phyloP scores from a whole-genome alignment of 2,113 vertebrate genomes.

The Caracal caracal region DNA sequence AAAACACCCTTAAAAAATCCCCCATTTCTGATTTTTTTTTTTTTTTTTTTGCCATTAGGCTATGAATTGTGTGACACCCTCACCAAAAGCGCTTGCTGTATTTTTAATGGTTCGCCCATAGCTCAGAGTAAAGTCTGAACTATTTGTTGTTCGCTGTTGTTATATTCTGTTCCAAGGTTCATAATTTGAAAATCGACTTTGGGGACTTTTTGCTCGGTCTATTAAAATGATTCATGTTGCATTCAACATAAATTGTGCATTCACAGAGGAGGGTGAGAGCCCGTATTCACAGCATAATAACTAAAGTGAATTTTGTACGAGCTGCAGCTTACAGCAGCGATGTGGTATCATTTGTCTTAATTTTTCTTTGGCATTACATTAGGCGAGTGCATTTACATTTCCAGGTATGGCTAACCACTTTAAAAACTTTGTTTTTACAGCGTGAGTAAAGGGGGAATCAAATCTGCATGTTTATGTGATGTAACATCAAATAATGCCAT shows the following conservation, averaged over 20 bases:
- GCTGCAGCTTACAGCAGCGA: slow-evolving; percentile 89
- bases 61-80: not conserved
- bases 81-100: slow-evolving; percentile 75
- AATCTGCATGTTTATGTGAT: slow-evolving; percentile 96
- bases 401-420: slow-evolving; percentile 89
- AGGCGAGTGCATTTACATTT: slow-evolving; percentile 89
- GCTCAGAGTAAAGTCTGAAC: slow-evolving; percentile 90
- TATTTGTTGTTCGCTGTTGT: slow-evolving; percentile 88
- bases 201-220: slow-evolving; percentile 93
- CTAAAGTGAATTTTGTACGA: slow-evolving; percentile 91
- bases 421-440: slow-evolving; percentile 90
- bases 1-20: not conserved
- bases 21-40: not conserved
- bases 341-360: slow-evolving; percentile 92
- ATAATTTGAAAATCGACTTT: slow-evolving; percentile 94
- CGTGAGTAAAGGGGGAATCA: slow-evolving; percentile 90
- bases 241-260: slow-evolving; percentile 97
- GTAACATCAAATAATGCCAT: slow-evolving; percentile 94
- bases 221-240: slow-evolving; percentile 98
- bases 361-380: slow-evolving; percentile 90
- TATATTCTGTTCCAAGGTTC: slow-evolving; percentile 90
- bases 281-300: slow-evolving; percentile 89
- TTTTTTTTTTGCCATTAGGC: not conserved
- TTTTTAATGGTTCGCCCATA: slow-evolving; percentile 85
- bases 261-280: slow-evolving; percentile 92